phyloP scores from a whole-genome alignment of 2,888 invertebrate genomes.

The Drosophila pegasa region DNA sequence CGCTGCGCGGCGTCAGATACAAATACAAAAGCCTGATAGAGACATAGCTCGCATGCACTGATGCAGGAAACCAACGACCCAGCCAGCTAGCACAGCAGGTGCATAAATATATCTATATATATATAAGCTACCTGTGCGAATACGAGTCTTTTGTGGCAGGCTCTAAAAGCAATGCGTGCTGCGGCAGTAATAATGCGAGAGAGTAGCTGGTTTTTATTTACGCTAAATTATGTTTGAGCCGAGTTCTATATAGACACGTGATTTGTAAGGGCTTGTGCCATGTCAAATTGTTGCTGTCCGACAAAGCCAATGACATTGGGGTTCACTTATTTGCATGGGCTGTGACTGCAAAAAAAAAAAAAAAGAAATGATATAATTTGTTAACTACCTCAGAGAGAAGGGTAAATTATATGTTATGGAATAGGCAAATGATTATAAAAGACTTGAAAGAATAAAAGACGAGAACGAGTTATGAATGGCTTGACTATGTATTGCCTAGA shows the following conservation, averaged over 20 bases:
- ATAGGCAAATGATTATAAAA: background rate
- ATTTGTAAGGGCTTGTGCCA: constrained; percentile 38
- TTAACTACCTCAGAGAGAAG: background rate
- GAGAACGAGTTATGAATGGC: background rate
- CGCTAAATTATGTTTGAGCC: constrained; percentile 60
- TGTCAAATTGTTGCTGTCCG: constrained; percentile 27
- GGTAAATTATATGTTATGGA: background rate
- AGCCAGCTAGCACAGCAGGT: constrained; percentile 48
- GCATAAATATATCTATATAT: constrained; percentile 22
- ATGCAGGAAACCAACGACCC: constrained; percentile 68
- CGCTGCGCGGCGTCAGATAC: constrained; percentile 56
- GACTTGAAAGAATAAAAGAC: background rate
- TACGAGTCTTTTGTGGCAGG: constrained; percentile 20
- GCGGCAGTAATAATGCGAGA: constrained; percentile 16
- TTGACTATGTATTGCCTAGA: background rate
- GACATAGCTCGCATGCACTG: constrained; percentile 75
- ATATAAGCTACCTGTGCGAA: constrained; percentile 1
- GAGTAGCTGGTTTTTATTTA: constrained; percentile 62
- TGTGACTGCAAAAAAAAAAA: background rate
- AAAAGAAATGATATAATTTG: background rate
- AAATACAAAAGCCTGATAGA: constrained; percentile 74
- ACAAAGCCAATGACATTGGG: constrained; percentile 45
- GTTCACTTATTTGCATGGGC: constrained; percentile 36
- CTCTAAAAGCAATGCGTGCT: constrained; percentile 42
- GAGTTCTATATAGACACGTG: constrained; percentile 27